Conservation (phyloP, 2,113 vertebrate species). For the Eulacestoma nigropectus region DNA sequence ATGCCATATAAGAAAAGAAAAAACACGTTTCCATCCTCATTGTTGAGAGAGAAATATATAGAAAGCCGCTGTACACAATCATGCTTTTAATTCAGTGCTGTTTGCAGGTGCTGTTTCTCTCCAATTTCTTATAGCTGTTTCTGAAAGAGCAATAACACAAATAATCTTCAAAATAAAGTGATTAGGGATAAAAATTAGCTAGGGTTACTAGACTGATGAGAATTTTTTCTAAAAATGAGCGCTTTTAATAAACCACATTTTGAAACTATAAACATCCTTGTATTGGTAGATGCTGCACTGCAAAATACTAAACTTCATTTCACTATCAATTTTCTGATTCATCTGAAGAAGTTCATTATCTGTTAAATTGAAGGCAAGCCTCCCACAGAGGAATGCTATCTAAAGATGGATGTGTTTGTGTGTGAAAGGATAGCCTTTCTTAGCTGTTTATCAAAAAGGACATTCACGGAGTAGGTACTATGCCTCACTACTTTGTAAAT, state of each 20-base stretch:
- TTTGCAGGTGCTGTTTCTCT: constrained; percentile 35
- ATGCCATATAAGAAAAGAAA: constrained; percentile 2
- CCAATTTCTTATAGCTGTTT: neutral
- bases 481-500: constrained; percentile 57
- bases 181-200: constrained; percentile 42
- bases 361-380: constrained; percentile 69
- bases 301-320: constrained; percentile 64
- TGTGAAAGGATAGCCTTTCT: constrained; percentile 55
- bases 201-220: constrained; percentile 13
- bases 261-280: constrained; percentile 17
- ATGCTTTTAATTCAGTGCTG: constrained; percentile 47
- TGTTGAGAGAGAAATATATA: neutral
- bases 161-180: constrained; percentile 27
- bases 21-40: neutral
- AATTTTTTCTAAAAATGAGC: neutral
- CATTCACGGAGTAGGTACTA: constrained; percentile 9
- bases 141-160: constrained; percentile 13
- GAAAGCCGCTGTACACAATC: constrained; percentile 8
- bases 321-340: constrained; percentile 69
- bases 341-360: constrained; percentile 72
- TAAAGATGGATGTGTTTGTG: constrained; percentile 65
- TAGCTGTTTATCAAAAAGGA: constrained; percentile 50
- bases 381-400: constrained; percentile 69
- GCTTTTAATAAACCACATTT: constrained; percentile 46
- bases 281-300: neutral